Evolutionary conservation across 2,888 invertebrate genomes (phyloP), one percentile per base, ranked within the genome.

Genomic region (Tuberolachnus salignus): DNA sequence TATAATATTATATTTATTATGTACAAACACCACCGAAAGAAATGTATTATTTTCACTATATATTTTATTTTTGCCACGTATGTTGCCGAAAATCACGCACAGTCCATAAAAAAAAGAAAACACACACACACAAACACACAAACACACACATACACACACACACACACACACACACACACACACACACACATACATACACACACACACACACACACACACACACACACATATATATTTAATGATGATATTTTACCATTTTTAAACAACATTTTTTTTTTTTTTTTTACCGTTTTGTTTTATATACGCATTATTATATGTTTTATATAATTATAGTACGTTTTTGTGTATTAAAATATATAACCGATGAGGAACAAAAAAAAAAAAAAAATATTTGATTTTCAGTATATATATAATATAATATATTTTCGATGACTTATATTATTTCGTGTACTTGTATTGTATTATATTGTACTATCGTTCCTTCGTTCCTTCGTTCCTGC

Each of bases 11-110:
- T 51, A 16, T 9, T 19, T 53, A 55, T 55, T 34, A 2, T 72
- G 72, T 72, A 72, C 13, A 72, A 72, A 57, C 72, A 72, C 72
- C 34, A 49, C 61, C 46, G 23, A 61, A 46, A 19, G 6, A 34
- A 72, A 49, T 53, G 34, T n/a, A 21, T 59, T 14, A 46, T 34
- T 34, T 3, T 55, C 14, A 23, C 61, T 46, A 34, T 34, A 34
- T 34, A 34, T 34, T 34, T 4, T 6, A 34, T 34, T 67, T 69
- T 69, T 53, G 34, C 69, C 61, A 51, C 51, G 34, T 23, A 73
- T 51, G 61, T 73, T 46, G 61, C 51, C 63, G 4, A 73, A 73
- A 73, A 73, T 73, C 49, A 73, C 73, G 73, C 73, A 73, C 73
- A 73, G 10, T 55, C 21, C 11, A 55, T 11, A 55, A 53, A 53